These are phyloP conservation scores for Sander lucioperca DNA, from an alignment of 2,113 vertebrate species.

Conservation along the genomic window DNA sequence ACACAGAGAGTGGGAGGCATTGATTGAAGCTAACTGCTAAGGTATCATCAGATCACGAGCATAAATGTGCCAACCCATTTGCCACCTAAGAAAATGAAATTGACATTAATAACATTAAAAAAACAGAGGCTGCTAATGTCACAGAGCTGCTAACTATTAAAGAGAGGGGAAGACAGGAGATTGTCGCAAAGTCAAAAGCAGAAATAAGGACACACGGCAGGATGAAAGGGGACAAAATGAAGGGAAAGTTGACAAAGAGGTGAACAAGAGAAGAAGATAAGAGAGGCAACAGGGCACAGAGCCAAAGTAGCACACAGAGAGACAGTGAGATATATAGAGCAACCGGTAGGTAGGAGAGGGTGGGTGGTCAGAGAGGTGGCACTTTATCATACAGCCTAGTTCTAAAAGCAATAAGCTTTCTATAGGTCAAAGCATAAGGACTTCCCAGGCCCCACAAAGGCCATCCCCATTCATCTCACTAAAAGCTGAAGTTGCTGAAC, in stretches of 20 bases:
- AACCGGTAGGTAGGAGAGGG: slow-evolving; percentile 26
- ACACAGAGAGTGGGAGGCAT: slow-evolving; percentile 5
- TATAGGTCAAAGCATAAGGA: slow-evolving; percentile 70
- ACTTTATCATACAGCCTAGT: slow-evolving; percentile 66
- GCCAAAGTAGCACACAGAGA: slow-evolving; percentile 12
- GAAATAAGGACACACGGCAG: not conserved
- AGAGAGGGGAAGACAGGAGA: not conserved
- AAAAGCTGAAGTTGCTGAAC: slow-evolving; percentile 69
- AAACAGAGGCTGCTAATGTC: not conserved
- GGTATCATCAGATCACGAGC: not conserved
- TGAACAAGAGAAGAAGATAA: slow-evolving; percentile 28
- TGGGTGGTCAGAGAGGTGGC: slow-evolving; percentile 55
- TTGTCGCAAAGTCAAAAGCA: not conserved
- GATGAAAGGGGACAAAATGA: slow-evolving; percentile 37
- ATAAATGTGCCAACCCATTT: not conserved
- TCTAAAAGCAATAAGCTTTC: slow-evolving; percentile 73
- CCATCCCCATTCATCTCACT: slow-evolving; percentile 74
- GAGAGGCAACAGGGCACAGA: slow-evolving; percentile 26
- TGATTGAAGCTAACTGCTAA: not conserved
- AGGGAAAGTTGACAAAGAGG: slow-evolving; percentile 24
- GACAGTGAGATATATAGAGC: slow-evolving; percentile 30
- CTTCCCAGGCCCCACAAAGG: slow-evolving; percentile 67
- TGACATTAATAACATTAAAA: slow-evolving; percentile 7
- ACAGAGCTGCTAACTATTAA: slow-evolving; percentile 9
- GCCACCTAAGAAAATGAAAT: not conserved